Evolutionary conservation across 2,888 invertebrate species (phyloP).

Genomic region (Lasioglossum lativentre): DNA sequence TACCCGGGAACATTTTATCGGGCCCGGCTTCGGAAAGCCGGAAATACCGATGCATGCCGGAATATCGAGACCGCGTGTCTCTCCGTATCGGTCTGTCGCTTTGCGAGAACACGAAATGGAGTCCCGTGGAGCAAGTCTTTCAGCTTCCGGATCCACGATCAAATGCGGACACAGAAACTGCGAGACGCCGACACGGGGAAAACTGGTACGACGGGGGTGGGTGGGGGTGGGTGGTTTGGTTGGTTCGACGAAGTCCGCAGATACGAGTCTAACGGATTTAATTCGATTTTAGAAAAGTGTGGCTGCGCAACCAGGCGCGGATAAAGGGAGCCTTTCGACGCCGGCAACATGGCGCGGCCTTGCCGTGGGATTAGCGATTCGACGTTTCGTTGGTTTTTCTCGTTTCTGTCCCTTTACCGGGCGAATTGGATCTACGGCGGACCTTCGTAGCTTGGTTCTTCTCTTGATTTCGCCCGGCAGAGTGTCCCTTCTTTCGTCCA

Average conservation of each 20-base stretch:
- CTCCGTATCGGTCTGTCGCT: constrained; percentile 45
- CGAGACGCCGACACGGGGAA: background rate
- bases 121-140: constrained; percentile 42
- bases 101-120: constrained; percentile 47
- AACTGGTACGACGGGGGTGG: background rate
- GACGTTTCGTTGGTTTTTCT: constrained; percentile 51
- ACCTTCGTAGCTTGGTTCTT: constrained; percentile 24
- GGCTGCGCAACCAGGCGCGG: constrained; percentile 5
- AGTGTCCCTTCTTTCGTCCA: constrained; percentile 22
- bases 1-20: constrained; percentile 45
- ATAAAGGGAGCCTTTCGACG: constrained; percentile 21
- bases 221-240: background rate
- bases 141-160: background rate
- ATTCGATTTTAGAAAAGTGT: constrained; percentile 68
- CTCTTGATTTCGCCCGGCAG: constrained; percentile 18
- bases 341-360: constrained; percentile 36
- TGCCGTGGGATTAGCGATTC: constrained; percentile 63
- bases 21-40: constrained; percentile 35
- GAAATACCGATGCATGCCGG: constrained; percentile 46
- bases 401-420: constrained; percentile 18
- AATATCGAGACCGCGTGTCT: constrained; percentile 45
- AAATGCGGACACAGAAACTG: background rate
- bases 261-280: constrained; percentile 49
- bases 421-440: constrained; percentile 42
- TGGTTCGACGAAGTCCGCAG: too few relatives aligned